Evolutionary conservation across 23 tunicate species (phyloP).

Genomic region (Diplosoma virens): DNA sequence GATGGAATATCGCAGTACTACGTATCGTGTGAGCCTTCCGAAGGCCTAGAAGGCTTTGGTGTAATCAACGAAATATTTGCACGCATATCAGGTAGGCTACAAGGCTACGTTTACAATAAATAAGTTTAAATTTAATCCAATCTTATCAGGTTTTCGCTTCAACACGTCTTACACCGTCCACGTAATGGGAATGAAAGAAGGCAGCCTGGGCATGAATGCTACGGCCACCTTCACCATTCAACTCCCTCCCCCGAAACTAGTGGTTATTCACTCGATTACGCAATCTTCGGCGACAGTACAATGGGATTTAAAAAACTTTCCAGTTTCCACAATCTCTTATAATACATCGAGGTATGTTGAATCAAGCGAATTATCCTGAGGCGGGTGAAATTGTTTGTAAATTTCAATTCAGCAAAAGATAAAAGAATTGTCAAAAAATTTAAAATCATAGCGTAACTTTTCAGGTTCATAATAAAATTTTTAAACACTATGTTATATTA

Average conservation of each 20-base stretch:
- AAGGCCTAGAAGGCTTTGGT: slow-evolving; percentile 15
- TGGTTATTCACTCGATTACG: background rate
- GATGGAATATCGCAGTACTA: background rate
- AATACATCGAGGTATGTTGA: slow-evolving; percentile 26
- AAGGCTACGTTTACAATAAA: background rate
- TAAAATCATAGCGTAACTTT: background rate
- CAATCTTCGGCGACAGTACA: background rate
- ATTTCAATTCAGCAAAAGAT: background rate
- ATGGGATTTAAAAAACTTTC: slow-evolving; percentile 13
- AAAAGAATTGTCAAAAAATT: background rate
- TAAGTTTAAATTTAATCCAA: background rate
- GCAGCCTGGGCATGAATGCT: slow-evolving; percentile 12
- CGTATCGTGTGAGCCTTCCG: slow-evolving; percentile 14
- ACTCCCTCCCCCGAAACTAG: slow-evolving; percentile 13
- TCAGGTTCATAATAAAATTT: too few species aligned
- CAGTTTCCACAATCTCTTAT: slow-evolving; percentile 13
- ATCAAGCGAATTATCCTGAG: background rate
- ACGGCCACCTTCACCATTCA: background rate
- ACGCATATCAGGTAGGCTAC: background rate
- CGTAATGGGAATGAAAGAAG: slow-evolving; percentile 3
- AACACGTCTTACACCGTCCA: background rate
- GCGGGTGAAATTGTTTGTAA: background rate
- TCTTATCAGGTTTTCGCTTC: background rate
- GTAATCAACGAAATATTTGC: background rate
- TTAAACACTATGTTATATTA: too few species aligned